These are phyloP conservation scores for Eupithecia subumbrata DNA, from an alignment of 2,888 invertebrate genomes.

Conservation along the genomic window DNA sequence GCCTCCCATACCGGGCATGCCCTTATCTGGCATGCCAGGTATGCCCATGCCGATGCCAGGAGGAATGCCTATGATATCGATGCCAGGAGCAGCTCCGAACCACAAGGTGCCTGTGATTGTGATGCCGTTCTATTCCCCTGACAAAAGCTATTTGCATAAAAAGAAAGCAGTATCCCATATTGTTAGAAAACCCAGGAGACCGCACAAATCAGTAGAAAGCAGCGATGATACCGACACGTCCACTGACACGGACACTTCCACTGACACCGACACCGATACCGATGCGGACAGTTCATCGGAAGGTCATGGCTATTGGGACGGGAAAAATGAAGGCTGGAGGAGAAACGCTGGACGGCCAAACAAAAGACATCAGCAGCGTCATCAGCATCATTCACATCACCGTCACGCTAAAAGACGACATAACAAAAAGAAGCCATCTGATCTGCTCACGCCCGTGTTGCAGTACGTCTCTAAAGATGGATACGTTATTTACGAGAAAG, in stretches of 20 bases:
- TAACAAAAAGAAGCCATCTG: conserved; percentile 46
- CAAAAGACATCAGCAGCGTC: conserved; percentile 31
- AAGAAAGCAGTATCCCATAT: conserved; percentile 15
- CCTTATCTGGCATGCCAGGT: conserved; percentile 42
- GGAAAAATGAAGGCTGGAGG: conserved; percentile 40
- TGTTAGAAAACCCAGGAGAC: conserved; percentile 24
- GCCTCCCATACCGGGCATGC: conserved; percentile 41
- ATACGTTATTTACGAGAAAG: conserved; percentile 75
- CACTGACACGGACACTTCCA: conserved; percentile 21
- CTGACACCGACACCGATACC: conserved; percentile 51
- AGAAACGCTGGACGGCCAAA: conserved; percentile 45
- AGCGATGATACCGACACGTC: conserved; percentile 22
- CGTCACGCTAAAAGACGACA: conserved; percentile 47
- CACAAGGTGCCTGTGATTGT: conserved; percentile 76
- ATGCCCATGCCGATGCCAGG: conserved; percentile 42
- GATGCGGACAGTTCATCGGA: conserved; percentile 51
- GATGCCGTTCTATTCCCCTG: conserved; percentile 78
- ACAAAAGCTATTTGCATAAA: conserved; percentile 55
- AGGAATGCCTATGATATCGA: conserved; percentile 44
- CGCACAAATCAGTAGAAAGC: conserved; percentile 19
- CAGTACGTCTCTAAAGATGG: conserved; percentile 78
- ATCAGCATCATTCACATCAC: conserved; percentile 10
- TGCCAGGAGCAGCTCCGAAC: conserved; percentile 50
- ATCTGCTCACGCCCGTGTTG: conserved; percentile 67
- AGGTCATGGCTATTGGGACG: conserved; percentile 58